Evolutionary conservation across 2,797 vertebrate genomes (phyloP), one percentile per base, ranked within the genome.

Genomic region (Leptodactylus fallax): DNA sequence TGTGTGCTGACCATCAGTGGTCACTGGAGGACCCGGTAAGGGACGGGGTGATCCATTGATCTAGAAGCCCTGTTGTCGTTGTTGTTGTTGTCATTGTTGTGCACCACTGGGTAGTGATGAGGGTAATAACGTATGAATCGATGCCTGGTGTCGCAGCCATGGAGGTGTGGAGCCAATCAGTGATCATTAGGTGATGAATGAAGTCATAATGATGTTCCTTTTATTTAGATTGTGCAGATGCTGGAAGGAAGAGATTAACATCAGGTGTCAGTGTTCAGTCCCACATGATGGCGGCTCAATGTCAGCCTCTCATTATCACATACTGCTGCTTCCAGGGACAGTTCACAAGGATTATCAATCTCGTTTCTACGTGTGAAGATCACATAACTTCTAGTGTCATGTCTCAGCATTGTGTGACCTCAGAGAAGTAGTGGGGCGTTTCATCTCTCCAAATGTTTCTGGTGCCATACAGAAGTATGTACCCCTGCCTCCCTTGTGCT

Each of bases 281-380:
- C 25, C 67, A 61, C 27, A 69, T 7, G 47, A 69, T 47, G 67
- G 51, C 36, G 67, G 51, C 36, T 76, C 25, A 25, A 72, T 74
- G 85, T 87, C 85, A 81, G 74, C 81, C 79, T 27, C 63, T 82
- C 77, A 74, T 87, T 87, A 87, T 81, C 85, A 81, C 85, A 6
- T 60, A 0, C 12, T 8, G 58, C n/a, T 10, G 51, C 51, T 45
- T 58, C 78, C 65, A 51, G 79, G 69, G 79, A 56, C 78, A 61
- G 13, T 61, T 79, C 63, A 45, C 47, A 25, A 61, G 9, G 7
- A 51, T 78, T 82, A 67, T 58, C 72, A 87, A 61, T 55, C 67
- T 63, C 10, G 7, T 79, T 77, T 16, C 65, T 53, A 51, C 7
- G 67, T 76, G 85, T 67, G 79, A 87, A 72, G 65, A 79, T 58